Evolutionary conservation across 1,140 invertebrate genomes (phyloP).

Genomic region (Streblospio benedicti): DNA sequence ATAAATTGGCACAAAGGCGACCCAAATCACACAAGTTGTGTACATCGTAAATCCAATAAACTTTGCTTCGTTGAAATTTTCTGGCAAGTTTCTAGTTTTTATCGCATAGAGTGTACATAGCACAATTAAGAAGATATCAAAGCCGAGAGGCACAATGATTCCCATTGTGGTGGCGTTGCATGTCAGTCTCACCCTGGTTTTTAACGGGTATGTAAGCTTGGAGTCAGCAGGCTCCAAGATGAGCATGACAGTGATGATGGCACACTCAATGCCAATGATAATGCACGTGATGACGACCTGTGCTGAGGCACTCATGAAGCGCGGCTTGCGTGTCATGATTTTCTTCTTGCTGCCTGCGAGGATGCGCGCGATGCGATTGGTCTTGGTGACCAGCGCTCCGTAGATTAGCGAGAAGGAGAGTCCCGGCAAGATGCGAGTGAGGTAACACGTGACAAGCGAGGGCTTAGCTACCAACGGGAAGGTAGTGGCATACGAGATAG

Average conservation of each 20-base stretch:
- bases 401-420: conserved; percentile 76
- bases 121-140: conserved; percentile 67
- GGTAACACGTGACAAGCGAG: conserved; percentile 56
- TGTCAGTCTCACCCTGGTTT: conserved; percentile 44
- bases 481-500: conserved; percentile 54
- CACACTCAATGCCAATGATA: conserved; percentile 62
- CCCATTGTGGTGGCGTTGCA: conserved; percentile 64
- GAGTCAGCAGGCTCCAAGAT: conserved; percentile 60
- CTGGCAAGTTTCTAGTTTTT: conserved; percentile 76
- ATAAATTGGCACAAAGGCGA: conserved; percentile 79
- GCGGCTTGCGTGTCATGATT: conserved; percentile 67
- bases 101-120: conserved; percentile 76
- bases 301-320: conserved; percentile 56
- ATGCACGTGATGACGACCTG: conserved; percentile 60
- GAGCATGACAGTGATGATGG: conserved; percentile 61
- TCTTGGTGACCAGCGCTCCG: conserved; percentile 72
- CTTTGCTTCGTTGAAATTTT: conserved; percentile 67
- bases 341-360: conserved; percentile 71
- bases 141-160: conserved; percentile 67
- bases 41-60: conserved; percentile 68
- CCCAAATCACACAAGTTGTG: conserved; percentile 78
- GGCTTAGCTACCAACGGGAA: conserved; percentile 68
- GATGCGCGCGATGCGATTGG: conserved; percentile 75
- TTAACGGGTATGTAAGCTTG: conserved; percentile 52
- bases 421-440: conserved; percentile 62